Evolutionary conservation across 1,140 invertebrate species (phyloP).

Genomic region (Ladona fulva): DNA sequence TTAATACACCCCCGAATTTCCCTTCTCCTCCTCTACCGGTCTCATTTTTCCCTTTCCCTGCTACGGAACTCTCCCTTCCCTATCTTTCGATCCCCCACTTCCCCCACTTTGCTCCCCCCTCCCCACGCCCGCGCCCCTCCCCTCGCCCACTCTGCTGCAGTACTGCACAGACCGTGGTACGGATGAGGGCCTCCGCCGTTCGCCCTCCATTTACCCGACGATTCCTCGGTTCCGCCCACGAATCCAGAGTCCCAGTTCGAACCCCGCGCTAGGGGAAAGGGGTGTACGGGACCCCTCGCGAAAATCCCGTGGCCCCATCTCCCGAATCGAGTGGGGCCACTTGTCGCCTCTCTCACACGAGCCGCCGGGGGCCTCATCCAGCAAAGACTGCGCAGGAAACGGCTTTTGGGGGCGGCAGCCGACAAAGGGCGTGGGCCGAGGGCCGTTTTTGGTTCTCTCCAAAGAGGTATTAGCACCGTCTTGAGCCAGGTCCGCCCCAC

Average conservation of each 20-base stretch:
- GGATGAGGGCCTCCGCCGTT: background rate
- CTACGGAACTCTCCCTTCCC: background rate
- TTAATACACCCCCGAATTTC: background rate
- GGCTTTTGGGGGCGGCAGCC: background rate
- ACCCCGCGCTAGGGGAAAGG: too few relatives aligned
- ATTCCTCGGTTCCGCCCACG: background rate
- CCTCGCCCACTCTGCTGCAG: background rate
- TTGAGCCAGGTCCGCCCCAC: too few relatives aligned
- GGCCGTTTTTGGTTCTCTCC: too few relatives aligned
- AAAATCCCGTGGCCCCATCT: background rate
- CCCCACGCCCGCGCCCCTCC: background rate
- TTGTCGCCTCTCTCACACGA: slow-evolving; percentile 13
- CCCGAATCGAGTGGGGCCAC: background rate
- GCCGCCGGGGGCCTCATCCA: background rate
- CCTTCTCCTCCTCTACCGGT: background rate
- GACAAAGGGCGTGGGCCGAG: too few relatives aligned
- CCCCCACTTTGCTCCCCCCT: background rate
- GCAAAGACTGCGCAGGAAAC: too few relatives aligned
- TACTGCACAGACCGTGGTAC: background rate
- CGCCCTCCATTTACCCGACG: background rate
- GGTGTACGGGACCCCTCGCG: background rate
- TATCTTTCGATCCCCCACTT: background rate
- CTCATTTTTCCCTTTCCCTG: background rate
- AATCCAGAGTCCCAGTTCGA: too few relatives aligned
- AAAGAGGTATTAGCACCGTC: slow-evolving; percentile 14